Evolutionary conservation across 2,888 invertebrate species (phyloP), one percentile per base, ranked within the genome.

Genomic region (Apotomis capreana): DNA sequence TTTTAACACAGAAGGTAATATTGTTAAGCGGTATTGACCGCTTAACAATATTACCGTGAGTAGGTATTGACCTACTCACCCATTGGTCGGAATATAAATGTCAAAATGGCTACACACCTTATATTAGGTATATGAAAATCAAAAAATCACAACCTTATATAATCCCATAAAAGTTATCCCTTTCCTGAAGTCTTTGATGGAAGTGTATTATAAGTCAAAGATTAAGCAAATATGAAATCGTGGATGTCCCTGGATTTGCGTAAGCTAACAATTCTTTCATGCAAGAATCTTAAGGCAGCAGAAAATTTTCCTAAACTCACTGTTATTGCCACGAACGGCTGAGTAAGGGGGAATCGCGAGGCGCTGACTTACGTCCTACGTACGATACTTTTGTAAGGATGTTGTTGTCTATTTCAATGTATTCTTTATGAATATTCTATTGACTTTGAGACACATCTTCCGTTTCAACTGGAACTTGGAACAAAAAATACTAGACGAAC

Each of bases 221-320:
- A 71, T 71, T 71, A 71, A 67, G 62, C 57, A 62, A 62, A 68
- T 71, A 55, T 71, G 70, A 57, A 71, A 71, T 67, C 57, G 51
- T 52, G 55, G 67, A 61, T 67, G 55, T 67, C 52, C 57, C 12
- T 57, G 67, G 51, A 62, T 68, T 68, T 68, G 40, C 67, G 8
- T 51, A 36, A 71, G 51, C 60, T 61, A 51, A 71, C 61, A 67
- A 40, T 71, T 67, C 60, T 70, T 70, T 61, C 70, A 51, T 67
- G 57, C 61, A 67, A 37, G 67, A 54, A 68, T 71, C 57, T 71
- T 68, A 71, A 57, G 67, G 26, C 55, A 40, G 55, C 49, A 57
- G 57, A 37, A 71, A 54, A 12, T 65, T 71, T 65, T 67, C 57
- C 54, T 71, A 57, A 61, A 67, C 57, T 71, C 67, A 62, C 54